Base-by-base conservation (phyloP, 2,888 invertebrate species). In the Cyrtodaria siliqua region DNA sequence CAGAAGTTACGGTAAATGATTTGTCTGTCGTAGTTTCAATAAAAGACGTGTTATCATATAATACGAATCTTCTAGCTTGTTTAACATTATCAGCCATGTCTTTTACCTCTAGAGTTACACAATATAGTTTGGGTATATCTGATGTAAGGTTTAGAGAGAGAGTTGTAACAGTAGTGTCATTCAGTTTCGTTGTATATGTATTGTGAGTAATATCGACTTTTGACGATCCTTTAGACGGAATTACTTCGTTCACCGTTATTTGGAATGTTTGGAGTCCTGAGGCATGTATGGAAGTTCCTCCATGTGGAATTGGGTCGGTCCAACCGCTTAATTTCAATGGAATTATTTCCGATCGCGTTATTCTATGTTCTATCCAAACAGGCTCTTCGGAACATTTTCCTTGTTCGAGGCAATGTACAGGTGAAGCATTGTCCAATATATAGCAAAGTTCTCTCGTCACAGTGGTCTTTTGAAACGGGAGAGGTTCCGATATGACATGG, bases 201-300 rank as follows among this genome's bases (percentile, higher is more conserved):
- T 2, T 60, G 8, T 14, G 29, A 18, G 42, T 2, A n/a, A 20
- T 16, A 18, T 49, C 33, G 3, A 64, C 18, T 49, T 60, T 38
- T 16, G 38, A 1, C 27, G 6, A 14, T 6, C 8, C 6, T 26
- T 53, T 38, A 53, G 38, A 55, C 14, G 60, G 1, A 18, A 61
- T 63, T 1, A 71, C 60, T 49, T 78, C 62, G 44, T 69, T 38
- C 6, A 81, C 20, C 12, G 38, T 50, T 6, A 83, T 20, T 40
- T 60, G 55, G 44, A 49, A 79, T 1, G 47, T 44, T 33, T 78
- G 67, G 40, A 83, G 70, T 0, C 69, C 62, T 42, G 83, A 83
- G 9, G 78, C 67, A 3, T 52, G 44, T 1, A 16, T 0, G 0
- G 23, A 1, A 1, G 2, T 20, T 2, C 61, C 67, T 50, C 55